Evolutionary conservation across 1,140 invertebrate species (phyloP).

Genomic region (Brachionus plicatilis): DNA sequence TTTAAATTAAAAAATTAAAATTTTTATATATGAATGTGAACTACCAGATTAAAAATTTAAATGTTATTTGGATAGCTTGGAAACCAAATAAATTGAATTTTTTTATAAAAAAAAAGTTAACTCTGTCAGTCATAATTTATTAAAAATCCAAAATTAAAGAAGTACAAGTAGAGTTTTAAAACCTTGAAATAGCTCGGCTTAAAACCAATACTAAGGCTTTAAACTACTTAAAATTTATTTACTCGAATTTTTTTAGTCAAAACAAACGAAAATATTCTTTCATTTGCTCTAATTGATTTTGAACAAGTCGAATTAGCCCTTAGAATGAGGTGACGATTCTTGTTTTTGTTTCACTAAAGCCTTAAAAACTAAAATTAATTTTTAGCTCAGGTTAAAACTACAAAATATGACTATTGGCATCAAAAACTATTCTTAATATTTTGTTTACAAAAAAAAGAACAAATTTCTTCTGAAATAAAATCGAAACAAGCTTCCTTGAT

Average conservation of each 20-base stretch:
- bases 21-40: neutral
- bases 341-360: neutral
- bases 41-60: neutral
- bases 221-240: slow-evolving; percentile 17
- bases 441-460: neutral
- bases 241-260: neutral
- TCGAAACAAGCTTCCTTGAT: neutral
- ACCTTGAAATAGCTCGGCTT: neutral
- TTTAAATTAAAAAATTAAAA: neutral
- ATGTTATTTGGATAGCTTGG: neutral
- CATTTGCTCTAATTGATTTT: slow-evolving; percentile 7
- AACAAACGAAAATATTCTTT: neutral
- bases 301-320: neutral
- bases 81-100: neutral
- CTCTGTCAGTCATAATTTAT: neutral
- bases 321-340: neutral
- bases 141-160: neutral
- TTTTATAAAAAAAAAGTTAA: neutral
- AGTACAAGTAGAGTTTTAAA: neutral
- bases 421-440: neutral
- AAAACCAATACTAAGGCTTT: neutral
- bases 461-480: neutral
- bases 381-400: neutral
- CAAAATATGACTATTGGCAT: neutral
- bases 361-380: slow-evolving; percentile 4